These are phyloP conservation scores for Hofmannophila pseudospretella DNA, from an alignment of 2,888 invertebrate species.

Conservation along the genomic window DNA sequence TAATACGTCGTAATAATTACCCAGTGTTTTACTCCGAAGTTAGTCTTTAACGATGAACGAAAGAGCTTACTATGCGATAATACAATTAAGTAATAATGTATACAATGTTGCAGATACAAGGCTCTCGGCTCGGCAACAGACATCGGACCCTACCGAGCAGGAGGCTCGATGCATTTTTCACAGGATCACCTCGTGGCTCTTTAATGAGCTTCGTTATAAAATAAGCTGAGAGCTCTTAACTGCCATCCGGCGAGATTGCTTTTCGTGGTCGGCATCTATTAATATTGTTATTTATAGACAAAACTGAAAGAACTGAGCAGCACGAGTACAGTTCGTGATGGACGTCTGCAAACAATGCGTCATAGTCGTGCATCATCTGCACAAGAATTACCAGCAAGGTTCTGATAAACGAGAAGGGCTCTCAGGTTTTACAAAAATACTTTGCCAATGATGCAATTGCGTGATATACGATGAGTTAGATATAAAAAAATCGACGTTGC, in stretches of 20 bases:
- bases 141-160: slow-evolving; percentile 33
- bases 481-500: no score
- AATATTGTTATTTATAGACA: slow-evolving; percentile 69
- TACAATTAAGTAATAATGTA: slow-evolving; percentile 61
- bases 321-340: slow-evolving; percentile 41
- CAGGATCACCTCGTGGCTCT: slow-evolving; percentile 29
- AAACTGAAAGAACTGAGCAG: slow-evolving; percentile 51
- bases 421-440: slow-evolving; percentile 26
- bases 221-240: slow-evolving; percentile 65
- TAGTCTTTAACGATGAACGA: slow-evolving; percentile 5
- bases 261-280: slow-evolving; percentile 69
- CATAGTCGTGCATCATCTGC: slow-evolving; percentile 42
- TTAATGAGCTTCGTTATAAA: slow-evolving; percentile 73
- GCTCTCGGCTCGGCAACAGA: slow-evolving; percentile 25
- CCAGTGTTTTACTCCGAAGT: background rate
- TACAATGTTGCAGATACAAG: slow-evolving; percentile 44
- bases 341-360: slow-evolving; percentile 43
- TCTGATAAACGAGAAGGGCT: slow-evolving; percentile 28
- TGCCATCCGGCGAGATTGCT: slow-evolving; percentile 69
- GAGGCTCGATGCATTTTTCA: slow-evolving; percentile 39
- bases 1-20: no score
- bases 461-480: slow-evolving; percentile 1
- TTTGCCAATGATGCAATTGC: slow-evolving; percentile 20
- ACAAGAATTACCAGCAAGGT: slow-evolving; percentile 25
- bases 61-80: slow-evolving; percentile 30